Conservation (phyloP, 2,888 invertebrate species). For the Drosophila lacicola region DNA sequence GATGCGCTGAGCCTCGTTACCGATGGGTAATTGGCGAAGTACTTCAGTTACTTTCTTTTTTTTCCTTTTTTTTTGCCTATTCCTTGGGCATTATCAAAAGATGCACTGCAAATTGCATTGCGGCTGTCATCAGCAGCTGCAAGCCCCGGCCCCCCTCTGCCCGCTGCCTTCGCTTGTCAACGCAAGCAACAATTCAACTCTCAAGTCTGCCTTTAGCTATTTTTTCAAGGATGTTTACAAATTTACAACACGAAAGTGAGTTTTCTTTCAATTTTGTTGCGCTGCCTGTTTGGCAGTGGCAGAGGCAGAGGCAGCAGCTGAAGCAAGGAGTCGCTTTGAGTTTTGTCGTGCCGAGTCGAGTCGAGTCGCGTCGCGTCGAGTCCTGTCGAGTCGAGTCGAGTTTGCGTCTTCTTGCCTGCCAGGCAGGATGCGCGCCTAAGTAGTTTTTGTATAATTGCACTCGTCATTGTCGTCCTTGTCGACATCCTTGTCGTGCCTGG, state of each 20-base stretch:
- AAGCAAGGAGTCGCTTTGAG: slow-evolving; percentile 30
- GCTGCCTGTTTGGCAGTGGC: slow-evolving; percentile 53
- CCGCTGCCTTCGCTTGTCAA: slow-evolving; percentile 47
- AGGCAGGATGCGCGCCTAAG: slow-evolving; percentile 79
- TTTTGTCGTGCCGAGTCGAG: slow-evolving; percentile 32
- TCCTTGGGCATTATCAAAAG: slow-evolving; percentile 36
- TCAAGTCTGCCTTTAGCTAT: slow-evolving; percentile 63
- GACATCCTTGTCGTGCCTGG: slow-evolving; percentile 56
- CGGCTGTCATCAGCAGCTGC: slow-evolving; percentile 65
- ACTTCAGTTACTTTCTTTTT: slow-evolving; percentile 30
- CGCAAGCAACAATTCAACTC: slow-evolving; percentile 50
- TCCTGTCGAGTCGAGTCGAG: slow-evolving; percentile 34
- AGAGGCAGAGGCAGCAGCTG: slow-evolving; percentile 2
- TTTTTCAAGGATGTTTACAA: slow-evolving; percentile 81
- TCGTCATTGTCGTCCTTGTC: slow-evolving; percentile 80
- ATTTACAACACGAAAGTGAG: slow-evolving; percentile 82
- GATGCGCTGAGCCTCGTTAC: slow-evolving; percentile 18
- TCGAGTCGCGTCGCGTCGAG: slow-evolving; percentile 21
- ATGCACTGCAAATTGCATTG: slow-evolving; percentile 75
- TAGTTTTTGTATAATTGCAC: slow-evolving; percentile 79
- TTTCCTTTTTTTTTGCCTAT: slow-evolving; percentile 11
- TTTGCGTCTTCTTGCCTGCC: slow-evolving; percentile 42
- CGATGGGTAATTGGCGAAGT: slow-evolving; percentile 61
- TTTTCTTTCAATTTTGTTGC: slow-evolving; percentile 78
- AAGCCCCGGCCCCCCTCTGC: neutral